These are phyloP conservation scores for Synanthedon andrenaeformis DNA, from an alignment of 2,888 invertebrate genomes.

Conservation along the genomic window DNA sequence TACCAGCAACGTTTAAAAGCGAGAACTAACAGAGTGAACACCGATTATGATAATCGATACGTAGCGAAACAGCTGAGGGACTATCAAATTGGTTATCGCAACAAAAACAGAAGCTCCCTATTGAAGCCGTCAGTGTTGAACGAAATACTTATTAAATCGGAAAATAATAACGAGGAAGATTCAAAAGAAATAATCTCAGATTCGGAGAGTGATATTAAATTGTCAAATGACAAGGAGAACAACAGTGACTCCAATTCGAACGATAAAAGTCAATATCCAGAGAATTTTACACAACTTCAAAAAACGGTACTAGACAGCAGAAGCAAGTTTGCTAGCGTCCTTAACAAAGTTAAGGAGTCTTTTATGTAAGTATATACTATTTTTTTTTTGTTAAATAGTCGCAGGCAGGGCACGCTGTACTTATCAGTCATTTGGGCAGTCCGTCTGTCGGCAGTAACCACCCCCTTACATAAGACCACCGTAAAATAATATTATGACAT, in stretches of 20 bases:
- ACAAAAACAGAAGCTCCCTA: constrained; percentile 44
- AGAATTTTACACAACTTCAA: constrained; percentile 34
- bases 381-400: too few species aligned
- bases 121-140: constrained; percentile 59
- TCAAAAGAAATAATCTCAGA: constrained; percentile 41
- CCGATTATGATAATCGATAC: constrained; percentile 54
- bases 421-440: too few species aligned
- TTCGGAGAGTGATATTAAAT: constrained; percentile 45
- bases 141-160: constrained; percentile 57
- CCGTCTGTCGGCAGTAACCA: too few species aligned
- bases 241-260: constrained; percentile 43
- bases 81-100: constrained; percentile 47
- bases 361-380: constrained; percentile 37
- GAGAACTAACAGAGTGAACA: constrained; percentile 51
- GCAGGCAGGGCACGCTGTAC: too few species aligned
- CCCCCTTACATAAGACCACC: too few species aligned
- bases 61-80: constrained; percentile 60
- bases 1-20: constrained; percentile 60
- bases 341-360: constrained; percentile 58
- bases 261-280: constrained; percentile 38
- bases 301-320: constrained; percentile 45
- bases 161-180: constrained; percentile 40
- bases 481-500: too few species aligned
- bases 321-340: constrained; percentile 51
- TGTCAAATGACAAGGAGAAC: constrained; percentile 46